These are phyloP conservation scores for Felis catus DNA, from an alignment of 2,113 vertebrate genomes.

Conservation along the genomic window DNA sequence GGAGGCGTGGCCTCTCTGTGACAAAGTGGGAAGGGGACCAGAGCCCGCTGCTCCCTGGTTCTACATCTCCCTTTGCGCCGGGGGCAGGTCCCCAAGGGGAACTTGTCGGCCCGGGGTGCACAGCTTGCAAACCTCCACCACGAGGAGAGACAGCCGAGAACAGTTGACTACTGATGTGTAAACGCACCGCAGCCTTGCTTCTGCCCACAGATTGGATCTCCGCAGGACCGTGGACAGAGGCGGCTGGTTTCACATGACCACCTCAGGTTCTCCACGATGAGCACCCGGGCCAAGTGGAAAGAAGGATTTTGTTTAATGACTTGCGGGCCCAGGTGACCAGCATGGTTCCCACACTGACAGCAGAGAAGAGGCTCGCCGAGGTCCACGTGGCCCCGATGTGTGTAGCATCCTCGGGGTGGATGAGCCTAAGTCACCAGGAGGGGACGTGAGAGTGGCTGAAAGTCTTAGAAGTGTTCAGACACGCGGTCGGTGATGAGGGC, in stretches of 20 bases:
- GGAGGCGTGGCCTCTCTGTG: fast-evolving
- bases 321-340: not conserved
- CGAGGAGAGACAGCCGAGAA: not conserved
- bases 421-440: not conserved
- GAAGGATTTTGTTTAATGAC: not conserved
- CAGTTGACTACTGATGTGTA: not conserved
- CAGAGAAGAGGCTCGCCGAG: not conserved
- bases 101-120: fast-evolving
- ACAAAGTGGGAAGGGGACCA: not conserved
- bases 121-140: not conserved
- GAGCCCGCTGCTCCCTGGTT: fast-evolving
- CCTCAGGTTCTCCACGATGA: not conserved
- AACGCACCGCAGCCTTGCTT: not conserved
- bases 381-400: fast-evolving
- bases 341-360: not conserved
- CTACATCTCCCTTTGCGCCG: fast-evolving
- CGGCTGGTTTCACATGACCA: fast-evolving
- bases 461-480: not conserved
- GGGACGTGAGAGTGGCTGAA: fast-evolving
- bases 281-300: not conserved
- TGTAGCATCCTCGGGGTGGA: not conserved
- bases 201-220: not conserved
- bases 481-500: no score
- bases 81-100: no score
- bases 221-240: not conserved